These are phyloP conservation scores for Cranoglanis bouderius DNA, from an alignment of 2,113 vertebrate genomes.

Conservation along the genomic window DNA sequence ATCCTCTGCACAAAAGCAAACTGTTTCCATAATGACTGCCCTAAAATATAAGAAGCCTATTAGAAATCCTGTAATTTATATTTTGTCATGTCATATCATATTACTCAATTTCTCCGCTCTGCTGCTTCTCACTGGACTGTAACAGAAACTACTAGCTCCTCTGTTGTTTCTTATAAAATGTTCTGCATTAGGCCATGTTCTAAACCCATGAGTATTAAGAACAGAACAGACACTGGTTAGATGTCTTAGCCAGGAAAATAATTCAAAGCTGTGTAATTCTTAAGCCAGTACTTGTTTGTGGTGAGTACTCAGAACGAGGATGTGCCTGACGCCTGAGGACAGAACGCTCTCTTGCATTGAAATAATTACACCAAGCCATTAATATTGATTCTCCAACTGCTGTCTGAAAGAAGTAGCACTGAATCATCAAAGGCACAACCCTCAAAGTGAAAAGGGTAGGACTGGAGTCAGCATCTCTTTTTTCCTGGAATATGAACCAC, in stretches of 20 bases:
- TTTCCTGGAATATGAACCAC: slow-evolving; percentile 13
- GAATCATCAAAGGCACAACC: neutral
- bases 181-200: neutral
- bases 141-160: neutral
- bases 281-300: neutral
- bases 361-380: slow-evolving; percentile 32
- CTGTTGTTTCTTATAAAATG: neutral
- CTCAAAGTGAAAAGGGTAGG: neutral
- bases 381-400: slow-evolving; percentile 36
- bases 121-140: neutral
- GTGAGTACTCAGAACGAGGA: neutral
- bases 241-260: neutral
- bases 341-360: slow-evolving; percentile 17
- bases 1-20: neutral
- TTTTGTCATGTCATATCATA: neutral
- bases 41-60: neutral
- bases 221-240: neutral
- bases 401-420: slow-evolving; percentile 14
- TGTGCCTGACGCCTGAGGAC: neutral
- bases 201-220: neutral
- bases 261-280: neutral
- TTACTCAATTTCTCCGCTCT: neutral
- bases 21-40: neutral
- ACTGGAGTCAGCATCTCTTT: slow-evolving; percentile 6
- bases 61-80: neutral